Evolutionary conservation across 2,797 vertebrate genomes (phyloP), one percentile per base, ranked within the genome.

Genomic region (Sylvia borin): DNA sequence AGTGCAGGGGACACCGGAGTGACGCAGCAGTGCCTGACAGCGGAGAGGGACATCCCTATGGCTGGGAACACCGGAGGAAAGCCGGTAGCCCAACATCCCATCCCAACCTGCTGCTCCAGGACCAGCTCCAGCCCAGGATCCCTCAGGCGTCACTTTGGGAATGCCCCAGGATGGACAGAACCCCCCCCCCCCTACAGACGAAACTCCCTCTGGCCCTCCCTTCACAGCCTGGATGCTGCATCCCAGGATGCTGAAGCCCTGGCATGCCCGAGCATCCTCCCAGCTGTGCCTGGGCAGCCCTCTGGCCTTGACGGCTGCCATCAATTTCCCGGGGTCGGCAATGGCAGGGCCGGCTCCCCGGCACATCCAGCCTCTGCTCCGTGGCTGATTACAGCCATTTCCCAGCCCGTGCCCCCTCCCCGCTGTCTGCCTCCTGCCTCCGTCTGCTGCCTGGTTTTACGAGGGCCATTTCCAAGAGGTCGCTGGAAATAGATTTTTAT

Each of bases 381-480:
- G 4, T 2, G 8, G 75, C 83, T 72, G 92, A 85, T 92, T 45
- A 73, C 90, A 92, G 93, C 93, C 93, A 83, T 92, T 87, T 83
- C 95, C 88, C 88, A 85, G 88, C 93, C 95, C 9, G 3, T 48
- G 70, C 94, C 93, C 94, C 94, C 79, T 92, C 95, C 95, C 85
- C 5, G 14, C 90, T 70, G 93, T 91, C 96, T 94, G 92, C 96
- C 96, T 96, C 92, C 96, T 88, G 95, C 96, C 96, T 96, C 92
- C 47, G 94, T 92, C 96, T 96, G 96, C 96, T 96, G 95, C 96
- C 86, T 86, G 94, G 58, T 96, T 96, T 96, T 96, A 96, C 43
- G 92, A 96, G 96, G 96, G 92, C 96, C 96, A 95, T 96, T 96
- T 96, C 96, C 95, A 96, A 96, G 96, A 96, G 96, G 96, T 96